Conservation (phyloP, 1,140 invertebrate species). For the Brachionus koreanus region DNA sequence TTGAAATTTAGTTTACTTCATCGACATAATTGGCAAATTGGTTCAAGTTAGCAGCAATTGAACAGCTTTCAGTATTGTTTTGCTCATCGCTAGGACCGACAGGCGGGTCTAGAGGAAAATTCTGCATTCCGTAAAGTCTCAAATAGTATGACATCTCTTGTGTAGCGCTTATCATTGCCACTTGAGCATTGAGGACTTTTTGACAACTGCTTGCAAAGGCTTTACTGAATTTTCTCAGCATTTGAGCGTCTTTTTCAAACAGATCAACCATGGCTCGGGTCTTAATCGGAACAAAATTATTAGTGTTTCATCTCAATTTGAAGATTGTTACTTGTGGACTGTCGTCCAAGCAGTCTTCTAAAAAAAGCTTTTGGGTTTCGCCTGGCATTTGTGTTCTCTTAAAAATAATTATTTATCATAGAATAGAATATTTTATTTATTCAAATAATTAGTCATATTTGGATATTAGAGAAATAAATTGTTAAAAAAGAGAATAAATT, state of each 20-base stretch:
- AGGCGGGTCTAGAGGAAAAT: conserved; percentile 18
- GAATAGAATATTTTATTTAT: not conserved
- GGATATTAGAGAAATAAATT: not conserved
- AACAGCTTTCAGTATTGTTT: not conserved
- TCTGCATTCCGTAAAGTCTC: conserved; percentile 32
- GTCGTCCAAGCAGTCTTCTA: conserved; percentile 10
- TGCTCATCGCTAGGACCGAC: not conserved
- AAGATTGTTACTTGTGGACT: not conserved
- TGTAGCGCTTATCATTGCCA: conserved; percentile 22
- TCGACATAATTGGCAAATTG: conserved; percentile 14
- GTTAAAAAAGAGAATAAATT: not conserved
- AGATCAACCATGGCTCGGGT: not conserved
- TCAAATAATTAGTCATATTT: not conserved
- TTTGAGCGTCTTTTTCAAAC: conserved; percentile 11
- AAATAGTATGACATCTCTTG: conserved; percentile 35
- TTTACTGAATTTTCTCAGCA: conserved; percentile 34
- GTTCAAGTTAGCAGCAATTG: not conserved
- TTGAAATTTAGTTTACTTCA: not conserved
- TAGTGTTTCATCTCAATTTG: not conserved
- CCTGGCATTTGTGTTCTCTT: not conserved
- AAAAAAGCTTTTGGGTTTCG: conserved; percentile 6
- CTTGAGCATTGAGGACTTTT: conserved; percentile 25
- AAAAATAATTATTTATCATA: not conserved
- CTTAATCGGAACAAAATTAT: not conserved
- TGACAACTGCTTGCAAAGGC: conserved; percentile 24